phyloP scores from a whole-genome alignment of 1,140 invertebrate species.

The Tenebrio molitor region DNA sequence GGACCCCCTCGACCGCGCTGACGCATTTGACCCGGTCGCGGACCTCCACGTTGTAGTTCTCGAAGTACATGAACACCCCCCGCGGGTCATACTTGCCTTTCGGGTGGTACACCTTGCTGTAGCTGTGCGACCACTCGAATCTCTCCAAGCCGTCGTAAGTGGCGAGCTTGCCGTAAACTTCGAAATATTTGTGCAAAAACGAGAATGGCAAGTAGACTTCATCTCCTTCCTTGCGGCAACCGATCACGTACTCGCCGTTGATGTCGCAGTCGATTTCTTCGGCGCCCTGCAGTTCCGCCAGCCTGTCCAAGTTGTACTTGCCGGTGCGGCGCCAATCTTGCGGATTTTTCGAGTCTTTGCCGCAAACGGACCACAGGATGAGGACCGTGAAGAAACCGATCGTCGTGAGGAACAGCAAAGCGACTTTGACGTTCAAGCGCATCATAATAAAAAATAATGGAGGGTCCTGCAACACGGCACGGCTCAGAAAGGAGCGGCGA shows the following conservation, averaged over 20 bases:
- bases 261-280: constrained; percentile 92
- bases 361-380: constrained; percentile 71
- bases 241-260: constrained; percentile 89
- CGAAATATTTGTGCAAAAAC: constrained; percentile 95
- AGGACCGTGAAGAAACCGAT: constrained; percentile 69
- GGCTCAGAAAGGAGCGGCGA: constrained; percentile 54
- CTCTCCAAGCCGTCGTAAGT: constrained; percentile 77
- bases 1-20: constrained; percentile 91
- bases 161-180: constrained; percentile 87
- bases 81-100: constrained; percentile 89
- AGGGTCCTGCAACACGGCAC: constrained; percentile 62
- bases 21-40: constrained; percentile 96
- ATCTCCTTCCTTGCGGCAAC: constrained; percentile 86
- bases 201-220: constrained; percentile 94
- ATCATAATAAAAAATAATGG: constrained; percentile 70
- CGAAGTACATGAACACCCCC: constrained; percentile 95
- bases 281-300: constrained; percentile 66
- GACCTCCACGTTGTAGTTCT: constrained; percentile 97
- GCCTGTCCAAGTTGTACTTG: constrained; percentile 47
- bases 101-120: constrained; percentile 91
- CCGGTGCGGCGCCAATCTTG: constrained; percentile 62
- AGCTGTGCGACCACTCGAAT: constrained; percentile 96
- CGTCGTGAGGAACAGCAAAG: constrained; percentile 67
- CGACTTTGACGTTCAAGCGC: constrained; percentile 72
- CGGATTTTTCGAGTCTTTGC: constrained; percentile 61